A percentile compares a stretch with the other conserved stretches of the same genome.
These are phyloP conservation scores for Chelonia mydas DNA, from an alignment of 2,797 vertebrate species.

Conservation along the genomic window DNA sequence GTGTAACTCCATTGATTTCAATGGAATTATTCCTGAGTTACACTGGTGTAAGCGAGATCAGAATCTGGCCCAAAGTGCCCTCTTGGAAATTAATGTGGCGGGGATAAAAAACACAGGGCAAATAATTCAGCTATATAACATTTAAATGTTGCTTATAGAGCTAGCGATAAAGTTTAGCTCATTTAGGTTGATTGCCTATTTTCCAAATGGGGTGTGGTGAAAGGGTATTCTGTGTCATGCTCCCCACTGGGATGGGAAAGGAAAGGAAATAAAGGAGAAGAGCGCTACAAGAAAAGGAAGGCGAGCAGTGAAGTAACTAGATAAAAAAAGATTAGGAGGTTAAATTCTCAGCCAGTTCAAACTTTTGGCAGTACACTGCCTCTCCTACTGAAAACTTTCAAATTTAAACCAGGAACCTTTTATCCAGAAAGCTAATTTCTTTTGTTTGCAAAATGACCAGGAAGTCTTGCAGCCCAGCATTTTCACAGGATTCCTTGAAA, in stretches of 20 bases:
- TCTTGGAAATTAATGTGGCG: background rate
- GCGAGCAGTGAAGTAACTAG: background rate
- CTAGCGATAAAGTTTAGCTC: background rate
- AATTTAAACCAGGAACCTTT: constrained; percentile 52
- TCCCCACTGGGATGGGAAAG: background rate
- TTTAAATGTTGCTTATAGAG: background rate
- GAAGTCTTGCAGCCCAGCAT: background rate
- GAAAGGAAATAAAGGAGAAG: background rate
- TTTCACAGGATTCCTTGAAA: constrained; percentile 69
- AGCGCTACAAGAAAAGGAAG: background rate
- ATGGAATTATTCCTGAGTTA: background rate
- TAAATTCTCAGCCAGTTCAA: background rate
- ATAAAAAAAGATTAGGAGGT: background rate
- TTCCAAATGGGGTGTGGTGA: background rate
- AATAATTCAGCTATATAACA: fast-evolving
- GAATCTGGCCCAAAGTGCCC: background rate
- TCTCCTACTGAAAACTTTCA: constrained; percentile 50
- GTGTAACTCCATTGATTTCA: background rate
- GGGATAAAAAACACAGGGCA: background rate
- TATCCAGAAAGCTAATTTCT: constrained; percentile 14
- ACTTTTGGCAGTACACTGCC: constrained; percentile 24
- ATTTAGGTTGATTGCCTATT: background rate
- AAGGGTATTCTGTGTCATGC: fast-evolving
- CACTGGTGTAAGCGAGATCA: background rate
- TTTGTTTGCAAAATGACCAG: constrained; percentile 70